phyloP scores from a whole-genome alignment of 1,140 invertebrate genomes.

The Drosophila parabipectinata region DNA sequence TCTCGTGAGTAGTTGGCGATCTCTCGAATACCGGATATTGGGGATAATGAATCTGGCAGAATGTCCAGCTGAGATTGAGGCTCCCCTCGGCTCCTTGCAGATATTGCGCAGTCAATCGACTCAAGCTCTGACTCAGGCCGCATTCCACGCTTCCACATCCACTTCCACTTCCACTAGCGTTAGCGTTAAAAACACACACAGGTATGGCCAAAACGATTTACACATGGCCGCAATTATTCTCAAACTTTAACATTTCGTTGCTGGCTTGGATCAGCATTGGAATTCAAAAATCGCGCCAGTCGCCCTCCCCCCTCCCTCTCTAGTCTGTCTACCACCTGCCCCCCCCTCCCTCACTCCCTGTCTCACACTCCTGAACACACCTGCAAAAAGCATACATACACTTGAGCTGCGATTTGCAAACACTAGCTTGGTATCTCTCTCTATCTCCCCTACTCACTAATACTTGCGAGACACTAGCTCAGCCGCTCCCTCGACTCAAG shows the following conservation, averaged over 20 bases:
- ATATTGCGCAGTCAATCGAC: constrained; percentile 63
- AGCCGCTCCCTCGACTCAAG: constrained; percentile 75
- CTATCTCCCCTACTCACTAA: constrained; percentile 12
- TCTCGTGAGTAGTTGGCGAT: background rate
- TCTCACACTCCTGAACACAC: constrained; percentile 28
- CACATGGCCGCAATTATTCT: constrained; percentile 72
- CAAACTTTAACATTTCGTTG: constrained; percentile 76
- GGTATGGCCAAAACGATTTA: constrained; percentile 24
- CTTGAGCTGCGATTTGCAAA: constrained; percentile 33
- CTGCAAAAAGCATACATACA: constrained; percentile 34
- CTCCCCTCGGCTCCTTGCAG: constrained; percentile 5
- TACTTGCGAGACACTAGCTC: constrained; percentile 29
- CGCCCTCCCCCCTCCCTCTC: background rate
- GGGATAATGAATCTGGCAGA: constrained; percentile 10
- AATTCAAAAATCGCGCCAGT: constrained; percentile 68
- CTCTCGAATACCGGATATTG: constrained; percentile 12
- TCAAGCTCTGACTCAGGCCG: constrained; percentile 62
- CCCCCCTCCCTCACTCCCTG: background rate
- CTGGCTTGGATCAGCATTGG: constrained; percentile 67
- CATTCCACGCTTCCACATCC: constrained; percentile 50
- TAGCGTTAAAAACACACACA: constrained; percentile 23
- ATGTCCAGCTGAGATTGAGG: constrained; percentile 18
- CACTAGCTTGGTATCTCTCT: constrained; percentile 18
- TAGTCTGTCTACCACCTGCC: background rate
- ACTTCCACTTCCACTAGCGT: constrained; percentile 30